Conservation (phyloP, 2,888 invertebrate species). For the Papilio protenor region DNA sequence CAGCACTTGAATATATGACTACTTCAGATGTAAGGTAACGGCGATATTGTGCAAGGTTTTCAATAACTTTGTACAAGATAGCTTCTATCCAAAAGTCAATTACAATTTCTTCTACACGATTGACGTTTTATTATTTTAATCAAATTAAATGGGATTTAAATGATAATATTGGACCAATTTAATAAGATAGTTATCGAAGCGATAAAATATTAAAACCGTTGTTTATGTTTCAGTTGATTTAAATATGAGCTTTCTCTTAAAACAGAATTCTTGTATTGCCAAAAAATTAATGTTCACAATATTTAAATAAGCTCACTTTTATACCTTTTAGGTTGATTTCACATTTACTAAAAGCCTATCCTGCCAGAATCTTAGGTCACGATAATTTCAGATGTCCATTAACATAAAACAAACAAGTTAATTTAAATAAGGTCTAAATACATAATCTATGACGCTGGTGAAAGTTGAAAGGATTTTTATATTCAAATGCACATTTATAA, state of each 20-base stretch:
- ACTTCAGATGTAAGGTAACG: conserved; percentile 67
- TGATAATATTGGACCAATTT: not conserved
- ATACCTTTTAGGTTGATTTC: conserved; percentile 6
- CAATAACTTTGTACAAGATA: not conserved
- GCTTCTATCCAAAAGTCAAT: not conserved
- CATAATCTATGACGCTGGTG: not conserved
- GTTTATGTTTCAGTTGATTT: conserved; percentile 8
- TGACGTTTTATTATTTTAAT: not conserved
- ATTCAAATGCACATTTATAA: not conserved
- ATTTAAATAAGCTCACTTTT: conserved; percentile 13
- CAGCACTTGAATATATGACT: conserved; percentile 59
- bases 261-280: not conserved
- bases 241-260: conserved; percentile 2
- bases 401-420: conserved; percentile 9
- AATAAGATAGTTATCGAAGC: not conserved
- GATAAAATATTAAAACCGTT: not conserved
- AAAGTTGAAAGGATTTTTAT: conserved; percentile 1
- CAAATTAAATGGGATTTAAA: not conserved
- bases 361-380: not conserved
- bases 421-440: conserved; percentile 4
- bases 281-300: not conserved
- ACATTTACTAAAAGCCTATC: conserved; percentile 4
- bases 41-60: conserved; percentile 35
- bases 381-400: not conserved
- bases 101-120: not conserved